Base-by-base conservation (phyloP, 2,113 vertebrate species). In the Apteryx mantelli region DNA sequence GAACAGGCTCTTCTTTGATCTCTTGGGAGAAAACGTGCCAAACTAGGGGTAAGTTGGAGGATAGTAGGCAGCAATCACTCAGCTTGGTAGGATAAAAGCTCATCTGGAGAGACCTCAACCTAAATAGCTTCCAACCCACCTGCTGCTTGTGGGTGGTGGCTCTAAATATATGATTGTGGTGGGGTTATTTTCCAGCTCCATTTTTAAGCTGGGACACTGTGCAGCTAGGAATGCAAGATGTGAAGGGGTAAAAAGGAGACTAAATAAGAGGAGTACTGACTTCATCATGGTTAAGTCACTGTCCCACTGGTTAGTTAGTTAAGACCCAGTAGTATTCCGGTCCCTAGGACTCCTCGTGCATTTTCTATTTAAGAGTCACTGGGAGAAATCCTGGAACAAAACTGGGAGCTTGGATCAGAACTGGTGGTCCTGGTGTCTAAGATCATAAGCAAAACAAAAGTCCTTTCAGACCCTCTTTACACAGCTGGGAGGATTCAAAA, bases 51-150 rank as follows among this genome's bases (percentile, higher is more conserved):
- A 82, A 78, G 81, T 82, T 84, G 68, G 61, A 79, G 68, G 56
- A 89, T 13, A 93, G 13, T 13, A 89, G 83, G 30, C 52, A 92
- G 65, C 42, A 89, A 42, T 91, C 77, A 82, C 24, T 63, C 74
- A 76, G 42, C 42, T 42, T 93, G 38, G 25, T 38, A 88, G 65
- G 74, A 82, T 78, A 93, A 91, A 93, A 88, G 84, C 86, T 91
- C 74, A 42, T 66, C 69, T 88, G 42, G 21, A 65, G 18, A 84
- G 83, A 70, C n/a, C 34, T 83, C 69, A 82, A 60, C 42, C 9
- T 64, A 77, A 93, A 86, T 13, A 71, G 20, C 34, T 96, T 87
- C 56, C n/a, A 79, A 13, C 78, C 65, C 73, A 71, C 40, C 50
- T 92, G 52, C 61, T 84, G 56, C 24, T 38, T 63, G 65, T 86